phyloP scores from a whole-genome alignment of 2,888 invertebrate genomes.

The Cylloceria caligata region DNA sequence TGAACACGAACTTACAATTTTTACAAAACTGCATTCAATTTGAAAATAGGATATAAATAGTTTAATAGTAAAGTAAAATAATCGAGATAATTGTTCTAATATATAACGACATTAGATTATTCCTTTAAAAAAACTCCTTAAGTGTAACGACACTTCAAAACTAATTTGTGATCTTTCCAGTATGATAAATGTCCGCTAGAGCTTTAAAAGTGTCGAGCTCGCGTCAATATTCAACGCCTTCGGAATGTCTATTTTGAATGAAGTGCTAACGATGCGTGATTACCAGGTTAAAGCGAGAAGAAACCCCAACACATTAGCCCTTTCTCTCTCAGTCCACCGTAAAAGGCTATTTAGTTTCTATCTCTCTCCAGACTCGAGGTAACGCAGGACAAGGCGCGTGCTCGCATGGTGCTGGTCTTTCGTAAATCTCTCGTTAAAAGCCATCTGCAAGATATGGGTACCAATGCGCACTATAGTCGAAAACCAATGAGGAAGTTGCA shows the following conservation, averaged over 20 bases:
- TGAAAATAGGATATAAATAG: background rate
- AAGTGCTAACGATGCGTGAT: conserved; percentile 82
- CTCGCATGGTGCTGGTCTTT: conserved; percentile 19
- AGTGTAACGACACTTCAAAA: background rate
- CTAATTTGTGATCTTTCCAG: background rate
- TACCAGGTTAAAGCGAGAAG: conserved; percentile 67
- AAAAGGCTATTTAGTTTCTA: too few relatives aligned
- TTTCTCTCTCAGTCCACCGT: too few relatives aligned
- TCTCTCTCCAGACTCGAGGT: conserved; percentile 22
- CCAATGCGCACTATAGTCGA: conserved; percentile 39
- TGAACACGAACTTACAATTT: too few relatives aligned
- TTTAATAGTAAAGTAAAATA: background rate
- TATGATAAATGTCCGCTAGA: background rate
- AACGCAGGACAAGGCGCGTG: conserved; percentile 28
- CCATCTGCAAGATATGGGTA: background rate
- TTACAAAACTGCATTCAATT: background rate
- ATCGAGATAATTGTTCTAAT: background rate
- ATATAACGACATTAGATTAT: background rate
- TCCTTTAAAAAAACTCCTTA: background rate
- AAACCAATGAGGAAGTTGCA: conserved; percentile 46
- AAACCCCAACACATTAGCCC: too few relatives aligned
- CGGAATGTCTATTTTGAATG: conserved; percentile 76
- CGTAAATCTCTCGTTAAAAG: background rate
- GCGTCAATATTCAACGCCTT: conserved; percentile 41
- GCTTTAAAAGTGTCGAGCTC: conserved; percentile 1